These are phyloP conservation scores for Bergia sp. DNA, from an alignment of 92 coral and sea anemone species.

Conservation along the genomic window DNA sequence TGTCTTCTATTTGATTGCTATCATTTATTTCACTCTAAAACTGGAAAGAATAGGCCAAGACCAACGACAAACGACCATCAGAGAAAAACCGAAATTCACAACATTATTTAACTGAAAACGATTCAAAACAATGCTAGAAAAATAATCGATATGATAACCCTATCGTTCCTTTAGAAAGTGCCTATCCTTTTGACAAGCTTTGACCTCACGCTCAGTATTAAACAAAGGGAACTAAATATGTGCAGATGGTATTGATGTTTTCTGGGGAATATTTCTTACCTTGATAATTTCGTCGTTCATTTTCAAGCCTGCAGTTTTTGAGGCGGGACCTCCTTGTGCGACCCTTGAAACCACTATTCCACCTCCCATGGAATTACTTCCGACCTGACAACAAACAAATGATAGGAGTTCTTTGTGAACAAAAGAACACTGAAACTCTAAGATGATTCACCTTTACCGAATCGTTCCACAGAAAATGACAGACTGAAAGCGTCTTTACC, in stretches of 20 bases:
- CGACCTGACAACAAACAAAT: slow-evolving; percentile 71
- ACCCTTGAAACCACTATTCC: slow-evolving; percentile 97
- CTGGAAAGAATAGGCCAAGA: neutral
- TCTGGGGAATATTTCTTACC: slow-evolving; percentile 61
- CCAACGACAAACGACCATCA: neutral
- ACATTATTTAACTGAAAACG: slow-evolving; percentile 27
- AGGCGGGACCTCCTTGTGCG: slow-evolving; percentile 98
- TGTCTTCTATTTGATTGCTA: slow-evolving; percentile 18
- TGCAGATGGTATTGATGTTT: slow-evolving; percentile 32
- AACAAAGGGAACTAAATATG: slow-evolving; percentile 26
- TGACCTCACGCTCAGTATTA: slow-evolving; percentile 32
- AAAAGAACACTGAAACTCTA: slow-evolving; percentile 8
- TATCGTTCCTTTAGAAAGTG: slow-evolving; percentile 18
- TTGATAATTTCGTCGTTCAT: slow-evolving; percentile 86
- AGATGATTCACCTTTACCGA: slow-evolving; percentile 4
- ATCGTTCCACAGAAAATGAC: slow-evolving; percentile 5
- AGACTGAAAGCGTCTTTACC: neutral
- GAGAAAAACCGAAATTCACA: neutral
- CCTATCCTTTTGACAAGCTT: slow-evolving; percentile 11
- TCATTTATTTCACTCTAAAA: neutral
- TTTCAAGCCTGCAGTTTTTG: slow-evolving; percentile 81
- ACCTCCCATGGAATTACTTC: slow-evolving; percentile 77
- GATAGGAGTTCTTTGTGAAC: slow-evolving; percentile 14
- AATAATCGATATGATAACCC: slow-evolving; percentile 16
- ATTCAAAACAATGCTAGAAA: slow-evolving; percentile 7